A percentile compares a stretch with the other conserved stretches of the same genome.
Evolutionary conservation across 1,140 invertebrate genomes (phyloP).

Genomic region (Halyomorpha halys): DNA sequence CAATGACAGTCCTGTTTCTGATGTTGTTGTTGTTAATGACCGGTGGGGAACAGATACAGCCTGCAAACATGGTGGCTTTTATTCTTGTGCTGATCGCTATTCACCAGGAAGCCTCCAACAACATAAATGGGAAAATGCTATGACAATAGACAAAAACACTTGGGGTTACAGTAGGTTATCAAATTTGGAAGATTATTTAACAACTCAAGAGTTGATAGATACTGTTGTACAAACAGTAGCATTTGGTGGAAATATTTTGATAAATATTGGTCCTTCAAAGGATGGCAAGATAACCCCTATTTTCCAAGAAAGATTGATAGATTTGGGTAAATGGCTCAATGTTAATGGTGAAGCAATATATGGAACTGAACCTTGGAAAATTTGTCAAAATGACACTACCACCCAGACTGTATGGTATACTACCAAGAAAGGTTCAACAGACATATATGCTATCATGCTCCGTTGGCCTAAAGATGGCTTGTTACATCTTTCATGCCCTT

Average conservation of each 20-base stretch:
- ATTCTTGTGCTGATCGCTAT: constrained; percentile 74
- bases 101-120: constrained; percentile 64
- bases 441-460: constrained; percentile 21
- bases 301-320: constrained; percentile 72
- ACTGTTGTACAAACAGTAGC: constrained; percentile 70
- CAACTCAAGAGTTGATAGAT: constrained; percentile 58
- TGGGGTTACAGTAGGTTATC: constrained; percentile 82
- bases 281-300: constrained; percentile 80
- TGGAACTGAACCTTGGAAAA: constrained; percentile 56
- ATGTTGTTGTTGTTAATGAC: constrained; percentile 80
- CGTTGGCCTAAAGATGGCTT: constrained; percentile 20
- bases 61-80: constrained; percentile 83
- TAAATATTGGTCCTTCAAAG: constrained; percentile 85
- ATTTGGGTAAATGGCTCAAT: constrained; percentile 64
- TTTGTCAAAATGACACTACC: constrained; percentile 66
- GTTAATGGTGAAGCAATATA: constrained; percentile 88
- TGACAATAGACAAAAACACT: constrained; percentile 80
- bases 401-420: constrained; percentile 58
- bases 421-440: background rate
- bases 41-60: constrained; percentile 52
- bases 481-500: constrained; percentile 18
- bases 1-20: constrained; percentile 85
- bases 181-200: constrained; percentile 55
- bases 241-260: constrained; percentile 76
- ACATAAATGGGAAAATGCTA: constrained; percentile 87